phyloP scores from a whole-genome alignment of 2,888 invertebrate genomes.

The Augochlorella aurata region DNA sequence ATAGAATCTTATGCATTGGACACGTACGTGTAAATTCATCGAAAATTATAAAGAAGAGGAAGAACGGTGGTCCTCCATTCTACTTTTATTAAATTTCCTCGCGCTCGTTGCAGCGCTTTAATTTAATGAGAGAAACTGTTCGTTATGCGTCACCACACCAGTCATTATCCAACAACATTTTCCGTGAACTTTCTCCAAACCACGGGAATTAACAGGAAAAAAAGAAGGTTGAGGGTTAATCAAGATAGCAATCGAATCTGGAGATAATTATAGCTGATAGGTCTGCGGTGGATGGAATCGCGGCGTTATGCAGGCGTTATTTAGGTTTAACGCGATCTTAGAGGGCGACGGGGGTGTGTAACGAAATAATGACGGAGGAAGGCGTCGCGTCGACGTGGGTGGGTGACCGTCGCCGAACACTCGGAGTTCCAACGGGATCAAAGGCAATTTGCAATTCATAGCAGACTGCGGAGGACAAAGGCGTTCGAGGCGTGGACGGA shows the following conservation, averaged over 20 bases:
- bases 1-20: too few relatives aligned
- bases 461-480: neutral
- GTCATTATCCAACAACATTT: too few relatives aligned
- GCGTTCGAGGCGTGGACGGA: neutral
- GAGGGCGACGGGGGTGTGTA: neutral
- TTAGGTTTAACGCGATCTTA: neutral
- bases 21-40: too few relatives aligned
- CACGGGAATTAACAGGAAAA: too few relatives aligned
- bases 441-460: conserved; percentile 47
- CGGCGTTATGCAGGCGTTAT: neutral
- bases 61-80: too few relatives aligned
- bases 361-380: neutral
- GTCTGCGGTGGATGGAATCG: neutral
- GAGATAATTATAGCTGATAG: neutral
- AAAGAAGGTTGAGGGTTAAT: neutral
- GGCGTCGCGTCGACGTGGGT: neutral
- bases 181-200: too few relatives aligned
- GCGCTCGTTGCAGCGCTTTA: too few relatives aligned
- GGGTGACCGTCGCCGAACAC: conserved; percentile 10
- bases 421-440: conserved; percentile 11
- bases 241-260: neutral
- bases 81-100: too few relatives aligned
- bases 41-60: too few relatives aligned
- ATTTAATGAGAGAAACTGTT: too few relatives aligned
- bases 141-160: too few relatives aligned